Evolutionary conservation across 2,888 invertebrate genomes (phyloP).

Genomic region (Villa cingulata): DNA sequence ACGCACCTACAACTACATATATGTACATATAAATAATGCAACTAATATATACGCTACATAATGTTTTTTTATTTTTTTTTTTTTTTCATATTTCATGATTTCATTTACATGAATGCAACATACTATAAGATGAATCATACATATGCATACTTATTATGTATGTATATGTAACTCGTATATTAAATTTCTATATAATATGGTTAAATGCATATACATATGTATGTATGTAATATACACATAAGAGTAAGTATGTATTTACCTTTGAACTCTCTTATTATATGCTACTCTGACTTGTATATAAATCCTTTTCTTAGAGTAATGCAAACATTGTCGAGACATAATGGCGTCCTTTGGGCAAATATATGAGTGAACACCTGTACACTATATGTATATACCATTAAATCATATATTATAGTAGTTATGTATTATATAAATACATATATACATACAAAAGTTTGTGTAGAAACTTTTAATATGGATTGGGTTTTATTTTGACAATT

Average conservation of each 20-base stretch:
- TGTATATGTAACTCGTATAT: no score
- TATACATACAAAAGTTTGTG: background rate
- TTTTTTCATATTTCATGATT: no score
- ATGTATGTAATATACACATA: background rate
- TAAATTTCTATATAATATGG: no score
- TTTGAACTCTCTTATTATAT: background rate
- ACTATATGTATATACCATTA: background rate
- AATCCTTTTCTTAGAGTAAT: constrained; percentile 5
- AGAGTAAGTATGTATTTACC: background rate
- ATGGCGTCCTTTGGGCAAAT: constrained; percentile 7
- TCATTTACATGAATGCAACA: no score
- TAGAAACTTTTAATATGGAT: background rate
- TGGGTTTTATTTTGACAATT: background rate
- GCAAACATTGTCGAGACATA: constrained; percentile 8
- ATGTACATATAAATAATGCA: background rate
- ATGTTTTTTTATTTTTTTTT: no score
- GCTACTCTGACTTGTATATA: background rate
- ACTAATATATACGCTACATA: no score
- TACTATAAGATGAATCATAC: no score
- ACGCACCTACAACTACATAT: background rate
- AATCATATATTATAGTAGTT: no score
- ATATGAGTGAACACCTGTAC: constrained; percentile 1
- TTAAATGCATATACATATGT: background rate
- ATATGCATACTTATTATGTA: no score
- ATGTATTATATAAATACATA: background rate